Base-by-base conservation (phyloP, 2,113 vertebrate genomes). In the Pandion haliaetus region DNA sequence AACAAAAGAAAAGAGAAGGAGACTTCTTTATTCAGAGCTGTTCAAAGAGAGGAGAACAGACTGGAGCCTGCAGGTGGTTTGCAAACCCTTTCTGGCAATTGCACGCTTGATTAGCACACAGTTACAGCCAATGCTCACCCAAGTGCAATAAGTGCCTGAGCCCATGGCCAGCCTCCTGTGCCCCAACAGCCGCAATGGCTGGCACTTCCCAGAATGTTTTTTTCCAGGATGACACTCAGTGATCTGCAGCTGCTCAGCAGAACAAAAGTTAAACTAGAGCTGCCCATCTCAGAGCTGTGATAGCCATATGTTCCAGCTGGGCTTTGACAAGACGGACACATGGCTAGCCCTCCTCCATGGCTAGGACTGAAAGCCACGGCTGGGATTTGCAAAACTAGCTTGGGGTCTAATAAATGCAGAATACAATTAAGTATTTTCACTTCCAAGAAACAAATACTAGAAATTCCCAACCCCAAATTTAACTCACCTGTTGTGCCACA, bases 321-420 rank as follows among this genome's bases (percentile, higher is more conserved):
- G 69, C 45, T 94, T 74, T 73, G 66, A 4, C 38, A 34, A 55
- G 45, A 55, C 0, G 1, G 36, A 62, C 40, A 12, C 3, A 0
- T 15, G 19, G 90, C 59, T 73, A 34, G 29, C 67, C 44, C 59
- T 47, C 11, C 34, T 57, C 29, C 13, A 18, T 8, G 19, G 5
- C 62, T 47, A 34, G 25, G 20, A 14, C 28, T 31, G 38, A 18
- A 38, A 65, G 79, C 57, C 45, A 13, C 0, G 3, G 45, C 42
- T 45, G 40, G 54, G 34, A 73, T 61, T 17, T 76, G 58, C 40
- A 31, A 67, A 59, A 18, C 58, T 62, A 81, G 40, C 70, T 65
- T 14, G 2, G 34, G 15, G 3, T 13, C 55, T 38, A 58, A 32
- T n/a, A 74, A 62, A 61, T 11, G 32, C 73, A 82, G 34, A 38